phyloP scores from a whole-genome alignment of 92 coral and sea anemone species.

The Hydrozoanthus gracilis region DNA sequence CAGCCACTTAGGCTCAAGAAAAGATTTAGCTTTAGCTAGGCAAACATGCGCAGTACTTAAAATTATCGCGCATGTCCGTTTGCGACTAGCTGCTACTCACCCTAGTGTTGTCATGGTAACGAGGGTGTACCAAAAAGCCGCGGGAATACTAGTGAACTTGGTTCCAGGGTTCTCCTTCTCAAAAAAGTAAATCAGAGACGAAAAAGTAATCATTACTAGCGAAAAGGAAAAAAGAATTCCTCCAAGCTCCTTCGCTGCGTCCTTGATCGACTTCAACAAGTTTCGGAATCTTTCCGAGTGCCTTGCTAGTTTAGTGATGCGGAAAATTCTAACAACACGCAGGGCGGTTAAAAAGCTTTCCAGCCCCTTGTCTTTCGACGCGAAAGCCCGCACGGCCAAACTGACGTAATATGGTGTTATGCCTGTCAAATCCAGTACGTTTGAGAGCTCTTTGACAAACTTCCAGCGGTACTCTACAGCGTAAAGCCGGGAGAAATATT shows the following conservation, averaged over 20 bases:
- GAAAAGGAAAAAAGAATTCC: conserved; percentile 86
- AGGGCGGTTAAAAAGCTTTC: conserved; percentile 65
- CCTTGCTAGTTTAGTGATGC: conserved; percentile 83
- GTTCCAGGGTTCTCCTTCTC: conserved; percentile 52
- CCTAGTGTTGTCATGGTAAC: conserved; percentile 96
- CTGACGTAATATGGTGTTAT: conserved; percentile 84
- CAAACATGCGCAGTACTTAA: background rate
- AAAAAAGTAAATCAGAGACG: conserved; percentile 64
- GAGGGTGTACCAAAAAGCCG: conserved; percentile 85
- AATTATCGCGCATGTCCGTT: background rate
- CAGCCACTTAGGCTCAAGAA: too few species aligned
- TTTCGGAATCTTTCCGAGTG: conserved; percentile 79
- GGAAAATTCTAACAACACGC: conserved; percentile 76
- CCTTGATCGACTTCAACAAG: conserved; percentile 65
- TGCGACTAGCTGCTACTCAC: conserved; percentile 50
- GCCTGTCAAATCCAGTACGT: conserved; percentile 76
- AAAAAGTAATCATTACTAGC: conserved; percentile 78
- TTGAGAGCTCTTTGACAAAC: conserved; percentile 68
- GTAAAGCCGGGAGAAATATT: conserved; percentile 73
- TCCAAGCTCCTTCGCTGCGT: conserved; percentile 84
- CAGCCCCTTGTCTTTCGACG: conserved; percentile 53
- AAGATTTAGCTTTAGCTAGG: too few species aligned
- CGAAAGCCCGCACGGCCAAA: conserved; percentile 49
- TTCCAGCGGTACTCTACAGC: conserved; percentile 70
- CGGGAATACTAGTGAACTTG: conserved; percentile 78